Evolutionary conservation across 2,888 invertebrate species (phyloP), one percentile per base, ranked within the genome.

Genomic region (Alentia gelatinosa): DNA sequence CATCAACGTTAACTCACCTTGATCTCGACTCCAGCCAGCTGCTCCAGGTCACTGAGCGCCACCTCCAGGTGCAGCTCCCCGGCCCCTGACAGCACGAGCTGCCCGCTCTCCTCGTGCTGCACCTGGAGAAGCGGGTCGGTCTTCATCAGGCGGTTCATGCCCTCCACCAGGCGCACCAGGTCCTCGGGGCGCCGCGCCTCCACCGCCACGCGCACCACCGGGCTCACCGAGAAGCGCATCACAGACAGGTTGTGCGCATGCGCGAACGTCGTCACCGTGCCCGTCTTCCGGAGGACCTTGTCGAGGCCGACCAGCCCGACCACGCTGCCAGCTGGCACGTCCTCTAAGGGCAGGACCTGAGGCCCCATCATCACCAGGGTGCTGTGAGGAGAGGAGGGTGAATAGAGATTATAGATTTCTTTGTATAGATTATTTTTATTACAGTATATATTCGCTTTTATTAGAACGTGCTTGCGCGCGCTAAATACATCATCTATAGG

Each of bases 51-150:
- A 47, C 92, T 91, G 1, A 94, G 68, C 37, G 91, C 92, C 26
- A 94, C 92, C 90, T 94, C 93, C 88, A 94, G 88, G 89, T 94
- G 94, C n/a, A 94, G 89, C 89, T 94, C 94, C 30, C 94, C 94
- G 12, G 93, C 93, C 12, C 92, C 93, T n/a, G 92, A 91, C 5
- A 94, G 90, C 15, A 94, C 89, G 50, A 93, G 91, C 84, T 94
- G 91, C 4, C 93, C 93, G 26, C 75, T 84, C 89, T 94, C 93
- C 23, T 74, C 89, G 3, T 33, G 39, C 23, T 68, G 26, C 15
- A 90, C 79, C 74, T 93, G 89, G n/a, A 93, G 92, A 92, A 94
- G 83, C 9, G 93, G 93, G 79, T 94, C 94, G 19, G 93, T 90
- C 42, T 93, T 92, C 35, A 91, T 89, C 56, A 94, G 86, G 26